These are phyloP conservation scores for Tenthredo amoena DNA, from an alignment of 2,888 invertebrate genomes.

Conservation along the genomic window DNA sequence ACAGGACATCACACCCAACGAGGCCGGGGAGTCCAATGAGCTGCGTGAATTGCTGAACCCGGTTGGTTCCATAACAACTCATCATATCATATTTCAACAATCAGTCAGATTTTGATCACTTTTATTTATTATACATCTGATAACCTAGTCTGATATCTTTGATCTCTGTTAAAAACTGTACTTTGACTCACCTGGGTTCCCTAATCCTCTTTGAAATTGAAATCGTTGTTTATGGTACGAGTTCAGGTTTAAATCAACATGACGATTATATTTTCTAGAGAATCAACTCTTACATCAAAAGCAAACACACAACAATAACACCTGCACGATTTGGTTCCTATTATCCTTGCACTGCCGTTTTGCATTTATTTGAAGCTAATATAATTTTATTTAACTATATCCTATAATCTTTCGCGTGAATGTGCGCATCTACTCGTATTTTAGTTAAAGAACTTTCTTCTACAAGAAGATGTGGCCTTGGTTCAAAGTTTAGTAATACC, in stretches of 20 bases:
- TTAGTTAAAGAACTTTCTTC: background rate
- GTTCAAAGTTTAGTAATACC: background rate
- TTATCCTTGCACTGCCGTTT: constrained; percentile 42
- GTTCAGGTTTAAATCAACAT: background rate
- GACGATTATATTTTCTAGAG: background rate
- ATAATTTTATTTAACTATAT: constrained; percentile 35
- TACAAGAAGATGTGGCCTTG: background rate
- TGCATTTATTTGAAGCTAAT: constrained; percentile 32
- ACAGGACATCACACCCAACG: constrained; percentile 70
- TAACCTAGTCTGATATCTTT: constrained; percentile 3
- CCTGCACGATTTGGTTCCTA: constrained; percentile 41
- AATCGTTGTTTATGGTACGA: background rate
- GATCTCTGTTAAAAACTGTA: constrained; percentile 20
- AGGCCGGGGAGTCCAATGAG: constrained; percentile 73
- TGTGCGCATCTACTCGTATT: background rate
- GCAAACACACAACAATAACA: constrained; percentile 37
- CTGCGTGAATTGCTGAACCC: constrained; percentile 74
- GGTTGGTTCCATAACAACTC: constrained; percentile 73
- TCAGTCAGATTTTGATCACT: background rate
- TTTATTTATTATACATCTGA: background rate
- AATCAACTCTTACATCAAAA: background rate
- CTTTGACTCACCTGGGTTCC: background rate
- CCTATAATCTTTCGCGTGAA: background rate
- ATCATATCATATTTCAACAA: constrained; percentile 57
- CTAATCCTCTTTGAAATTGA: background rate